Base-by-base conservation (phyloP, 2,888 invertebrate species). In the Ferdinandea cuprea region DNA sequence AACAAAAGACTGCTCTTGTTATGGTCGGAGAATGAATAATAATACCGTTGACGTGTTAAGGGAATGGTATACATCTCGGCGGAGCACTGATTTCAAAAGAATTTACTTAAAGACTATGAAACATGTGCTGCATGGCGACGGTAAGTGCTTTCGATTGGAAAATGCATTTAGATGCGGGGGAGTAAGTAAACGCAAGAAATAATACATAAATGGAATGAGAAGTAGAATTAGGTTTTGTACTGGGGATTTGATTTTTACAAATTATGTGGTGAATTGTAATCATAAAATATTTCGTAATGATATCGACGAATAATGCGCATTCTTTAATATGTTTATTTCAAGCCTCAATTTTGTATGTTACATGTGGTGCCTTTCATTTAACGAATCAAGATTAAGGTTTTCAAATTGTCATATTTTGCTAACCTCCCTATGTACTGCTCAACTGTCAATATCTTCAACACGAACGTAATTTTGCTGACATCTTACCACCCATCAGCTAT, bases 141-240 rank as follows among this genome's bases (percentile, higher is more conserved):
- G n/a, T 52, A 32, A 44, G 61, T 44, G 63, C 35, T 63, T 25
- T 61, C 44, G 52, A 72, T 72, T 72, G 72, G 72, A 63, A 72
- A 72, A 63, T 63, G 61, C 72, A 72, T 72, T 72, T 61, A 63
- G 44, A 72, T 3, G 54, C n/a, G 42, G 44, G 63, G 42, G 32
- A 8, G n/a, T 3, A n/a, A n/a, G n/a, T n/a, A n/a, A 13, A 13
- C 7, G 21, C 2, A 21, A 37, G 5, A 32, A 9, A 52, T 3
- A 15, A 35, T 13, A 35, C n/a, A n/a, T n/a, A n/a, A n/a, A n/a
- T n/a, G 25, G 17, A 21, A n/a, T 48, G 59, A 50, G 21, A 71
- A 37, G 48, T 48, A 11, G 25, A 17, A 3, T 25, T 28, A 3
- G 11, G 11, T 46, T 19, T 46, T 19, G 9, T 40, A 5, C 8